Percentiles rank a stretch among this genome's conserved stretches.
phyloP scores from a whole-genome alignment of 2,888 invertebrate species.

The Meteorus colon region DNA sequence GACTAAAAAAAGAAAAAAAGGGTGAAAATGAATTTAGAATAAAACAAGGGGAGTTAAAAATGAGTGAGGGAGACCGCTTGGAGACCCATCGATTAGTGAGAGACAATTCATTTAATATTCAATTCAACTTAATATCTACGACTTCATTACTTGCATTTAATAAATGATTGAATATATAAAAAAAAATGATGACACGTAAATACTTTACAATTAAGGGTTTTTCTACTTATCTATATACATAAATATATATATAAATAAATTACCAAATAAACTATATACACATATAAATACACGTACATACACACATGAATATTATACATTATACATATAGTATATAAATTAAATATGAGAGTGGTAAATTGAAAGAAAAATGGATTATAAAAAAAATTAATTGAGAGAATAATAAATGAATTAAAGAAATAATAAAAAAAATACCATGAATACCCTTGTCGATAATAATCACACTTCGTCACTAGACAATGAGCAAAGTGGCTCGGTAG shows the following conservation, averaged over 20 bases:
- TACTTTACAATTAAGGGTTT: slow-evolving; percentile 61
- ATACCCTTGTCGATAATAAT: slow-evolving; percentile 67
- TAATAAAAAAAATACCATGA: slow-evolving; percentile 51
- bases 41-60: slow-evolving; percentile 26
- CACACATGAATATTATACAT: slow-evolving; percentile 51
- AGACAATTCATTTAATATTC: slow-evolving; percentile 52
- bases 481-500: slow-evolving; percentile 65
- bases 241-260: slow-evolving; percentile 54
- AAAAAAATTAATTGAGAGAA: slow-evolving; percentile 52
- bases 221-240: slow-evolving; percentile 64
- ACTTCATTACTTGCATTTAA: slow-evolving; percentile 61
- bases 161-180: slow-evolving; percentile 50
- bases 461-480: slow-evolving; percentile 66
- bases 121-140: slow-evolving; percentile 54
- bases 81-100: slow-evolving; percentile 56
- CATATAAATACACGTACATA: slow-evolving; percentile 54
- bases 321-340: slow-evolving; percentile 53
- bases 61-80: slow-evolving; percentile 34
- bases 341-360: slow-evolving; percentile 43
- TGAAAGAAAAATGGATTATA: slow-evolving; percentile 47
- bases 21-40: slow-evolving; percentile 29
- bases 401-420: slow-evolving; percentile 40
- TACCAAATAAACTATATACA: slow-evolving; percentile 49
- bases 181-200: slow-evolving; percentile 53
- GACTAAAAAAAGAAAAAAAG: slow-evolving; percentile 38